phyloP scores from a whole-genome alignment of 2,113 vertebrate genomes.

The human (Homo sapiens) region GRCh38 chr12:90616001-90616500 shows the following conservation, averaged over 20 bases:
- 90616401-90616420: neutral
- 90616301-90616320: neutral
- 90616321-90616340: neutral
- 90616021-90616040: no score
- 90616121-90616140: no score
- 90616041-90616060: no score
- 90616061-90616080: no score
- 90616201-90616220: neutral
- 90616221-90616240: neutral
- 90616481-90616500: neutral
- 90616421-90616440: neutral
- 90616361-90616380: neutral
- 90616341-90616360: neutral
- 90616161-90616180: no score
- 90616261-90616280: neutral
- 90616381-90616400: neutral
- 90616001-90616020: no score
- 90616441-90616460: neutral
- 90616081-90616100: no score
- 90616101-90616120: no score
- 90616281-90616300: neutral
- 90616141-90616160: no score
- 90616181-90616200: conserved; percentile 4
- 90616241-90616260: neutral
- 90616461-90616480: neutral